Evolutionary conservation across 2,113 vertebrate species (phyloP), one percentile per base, ranked within the genome.

Genomic region (Lasiurus borealis): DNA sequence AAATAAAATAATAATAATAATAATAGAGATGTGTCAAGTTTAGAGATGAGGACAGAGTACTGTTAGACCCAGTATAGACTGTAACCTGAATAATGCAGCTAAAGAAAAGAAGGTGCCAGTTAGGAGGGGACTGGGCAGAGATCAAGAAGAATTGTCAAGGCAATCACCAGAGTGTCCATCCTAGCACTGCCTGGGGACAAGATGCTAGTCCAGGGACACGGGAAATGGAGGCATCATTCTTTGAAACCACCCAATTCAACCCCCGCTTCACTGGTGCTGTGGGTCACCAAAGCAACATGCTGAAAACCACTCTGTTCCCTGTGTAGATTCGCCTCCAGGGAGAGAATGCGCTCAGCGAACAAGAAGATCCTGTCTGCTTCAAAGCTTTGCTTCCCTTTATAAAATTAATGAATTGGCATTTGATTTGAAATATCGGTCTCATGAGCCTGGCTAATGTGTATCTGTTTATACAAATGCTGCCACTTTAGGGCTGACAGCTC

Each of bases 351-450:
- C 46, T 89, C 64, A 62, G 82, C 6, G 13, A 97, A 91, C 66
- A 68, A 72, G 88, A 95, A 90, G 92, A 92, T 77, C 85, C 90
- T 85, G 90, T 50, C 90, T 90, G 87, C 88, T 92, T 87, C 84
- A 88, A 89, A 96, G 90, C 81, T 62, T 69, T 91, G 68, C 81
- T 96, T 96, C 81, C 90, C 59, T 77, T 94, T 94, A 92, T 69
- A 96, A 96, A 96, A 91, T 96, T 91, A 95, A 94, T 96, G 90
- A 97, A 96, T 95, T 95, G 97, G 88, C 94, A 92, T 93, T 88
- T 97, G 94, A 96, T 88, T 93, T 97, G 88, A 97, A 96, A 96
- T 96, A 95, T 93, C 68, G 62, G 92, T 93, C 96, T 97, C 94
- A 76, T 48, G 92, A 97, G 84, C 59, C 90, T 82, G 66, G 52